These are phyloP conservation scores for Alauda arvensis DNA, from an alignment of 2,797 vertebrate genomes.

Conservation along the genomic window DNA sequence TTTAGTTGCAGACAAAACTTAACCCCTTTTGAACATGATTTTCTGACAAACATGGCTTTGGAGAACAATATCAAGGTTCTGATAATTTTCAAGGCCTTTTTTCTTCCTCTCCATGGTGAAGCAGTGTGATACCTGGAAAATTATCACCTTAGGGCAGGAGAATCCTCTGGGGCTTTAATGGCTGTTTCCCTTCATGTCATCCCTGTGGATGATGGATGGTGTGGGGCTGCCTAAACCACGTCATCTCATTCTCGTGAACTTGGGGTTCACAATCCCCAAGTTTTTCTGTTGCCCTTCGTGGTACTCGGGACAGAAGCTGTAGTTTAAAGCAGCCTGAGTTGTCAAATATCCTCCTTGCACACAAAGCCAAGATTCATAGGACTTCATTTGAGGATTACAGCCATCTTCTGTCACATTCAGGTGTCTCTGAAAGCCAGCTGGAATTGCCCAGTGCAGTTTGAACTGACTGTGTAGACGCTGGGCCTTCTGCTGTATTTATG, in stretches of 20 bases:
- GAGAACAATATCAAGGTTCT: not conserved
- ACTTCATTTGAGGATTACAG: not conserved
- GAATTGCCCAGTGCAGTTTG: not conserved
- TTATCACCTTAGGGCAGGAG: not conserved
- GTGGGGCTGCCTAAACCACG: not conserved
- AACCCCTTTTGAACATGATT: not conserved
- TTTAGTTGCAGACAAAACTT: not conserved
- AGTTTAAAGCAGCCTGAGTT: not conserved
- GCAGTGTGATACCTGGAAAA: not conserved
- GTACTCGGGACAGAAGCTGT: not conserved
- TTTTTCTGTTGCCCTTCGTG: not conserved
- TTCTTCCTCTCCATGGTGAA: fast-evolving
- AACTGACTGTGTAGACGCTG: not conserved
- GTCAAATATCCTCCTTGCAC: not conserved
- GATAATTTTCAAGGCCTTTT: not conserved
- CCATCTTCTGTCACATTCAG: not conserved
- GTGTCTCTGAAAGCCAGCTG: not conserved
- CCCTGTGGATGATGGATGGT: not conserved
- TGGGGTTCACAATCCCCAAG: not conserved
- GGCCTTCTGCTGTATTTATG: not conserved
- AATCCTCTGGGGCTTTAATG: not conserved
- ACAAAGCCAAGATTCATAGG: not conserved
- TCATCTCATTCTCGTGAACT: not conserved
- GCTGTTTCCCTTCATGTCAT: not conserved
- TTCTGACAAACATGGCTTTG: not conserved